A percentile compares a stretch with the other conserved stretches of the same genome.
Conservation (phyloP, 2,797 vertebrate genomes). For the Myotis daubentonii region DNA sequence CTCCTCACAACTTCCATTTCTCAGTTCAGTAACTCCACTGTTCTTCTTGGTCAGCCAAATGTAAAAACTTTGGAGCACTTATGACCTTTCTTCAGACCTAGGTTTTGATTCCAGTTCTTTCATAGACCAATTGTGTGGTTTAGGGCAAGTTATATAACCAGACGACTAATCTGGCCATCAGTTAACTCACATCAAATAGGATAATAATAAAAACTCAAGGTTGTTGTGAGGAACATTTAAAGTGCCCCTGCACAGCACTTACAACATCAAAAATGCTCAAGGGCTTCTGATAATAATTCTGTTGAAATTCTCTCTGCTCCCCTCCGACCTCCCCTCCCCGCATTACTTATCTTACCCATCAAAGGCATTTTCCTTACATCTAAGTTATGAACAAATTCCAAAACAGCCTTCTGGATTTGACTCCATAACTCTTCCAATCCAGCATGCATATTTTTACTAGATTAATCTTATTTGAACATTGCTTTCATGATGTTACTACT, state of each 20-base stretch:
- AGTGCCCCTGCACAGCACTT: not conserved
- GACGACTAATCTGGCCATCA: not conserved
- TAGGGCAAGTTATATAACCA: not conserved
- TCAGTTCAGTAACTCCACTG: not conserved
- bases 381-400: conserved; percentile 11
- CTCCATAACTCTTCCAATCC: not conserved
- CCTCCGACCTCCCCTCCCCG: not conserved
- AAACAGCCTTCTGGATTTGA: not conserved
- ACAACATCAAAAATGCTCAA: not conserved
- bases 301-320: not conserved
- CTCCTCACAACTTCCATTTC: not conserved
- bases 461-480: not conserved
- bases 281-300: not conserved
- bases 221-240: not conserved
- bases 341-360: not conserved
- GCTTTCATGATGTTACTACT: not conserved
- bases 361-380: not conserved
- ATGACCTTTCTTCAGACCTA: conserved; percentile 12
- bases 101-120: not conserved
- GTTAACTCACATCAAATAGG: not conserved
- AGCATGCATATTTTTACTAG: not conserved
- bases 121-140: not conserved
- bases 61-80: not conserved
- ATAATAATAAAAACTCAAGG: not conserved
- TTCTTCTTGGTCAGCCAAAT: not conserved